Base-by-base conservation (phyloP, 2,113 vertebrate species). In the Callaeas wilsoni region DNA sequence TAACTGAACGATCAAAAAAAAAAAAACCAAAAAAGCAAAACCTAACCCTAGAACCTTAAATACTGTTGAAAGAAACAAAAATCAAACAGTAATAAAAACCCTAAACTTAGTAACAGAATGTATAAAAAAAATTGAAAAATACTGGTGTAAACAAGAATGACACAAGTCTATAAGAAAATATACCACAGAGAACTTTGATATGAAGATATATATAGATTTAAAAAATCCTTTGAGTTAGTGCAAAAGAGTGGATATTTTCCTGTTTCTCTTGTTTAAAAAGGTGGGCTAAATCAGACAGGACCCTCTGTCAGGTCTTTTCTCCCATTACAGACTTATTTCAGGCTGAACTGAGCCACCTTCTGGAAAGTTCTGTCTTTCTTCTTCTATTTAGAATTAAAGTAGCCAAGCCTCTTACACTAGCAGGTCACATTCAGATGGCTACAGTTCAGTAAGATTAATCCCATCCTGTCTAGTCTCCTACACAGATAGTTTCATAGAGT, bases 161-260 rank as follows among this genome's bases (percentile, higher is more conserved):
- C 30, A 65, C 10, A 70, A 87, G 5, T 19, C 16, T 52, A 17
- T 52, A 62, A 57, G 11, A 9, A 87, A 84, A 17, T 33, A 53
- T 20, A 23, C 14, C 4, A 32, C 3, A 64, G 42, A 63, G 17
- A 65, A 30, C 6, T 41, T 83, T 16, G 39, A 49, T 57, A 76
- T 33, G 8, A 71, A 37, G n/a, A 55, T 15, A 32, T 1, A 49
- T 49, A 70, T 22, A 39, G 18, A 64, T 74, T 52, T 44, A 4
- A 69, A 94, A 52, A 64, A 18, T 23, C 37, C 8, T 64, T 84
- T 69, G 6, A 73, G 1, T 27, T 16, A 57, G 11, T 62, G 35
- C 29, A 80, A 84, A 87, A 88, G 68, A 97, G 94, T 85, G 62
- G 53, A 87, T 94, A 41, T 87, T 94, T 87, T 85, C 53, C 46